Percentiles rank a stretch among this genome's conserved stretches.
Conservation (phyloP, 1,140 invertebrate species). For the Lasioglossum albipes region DNA sequence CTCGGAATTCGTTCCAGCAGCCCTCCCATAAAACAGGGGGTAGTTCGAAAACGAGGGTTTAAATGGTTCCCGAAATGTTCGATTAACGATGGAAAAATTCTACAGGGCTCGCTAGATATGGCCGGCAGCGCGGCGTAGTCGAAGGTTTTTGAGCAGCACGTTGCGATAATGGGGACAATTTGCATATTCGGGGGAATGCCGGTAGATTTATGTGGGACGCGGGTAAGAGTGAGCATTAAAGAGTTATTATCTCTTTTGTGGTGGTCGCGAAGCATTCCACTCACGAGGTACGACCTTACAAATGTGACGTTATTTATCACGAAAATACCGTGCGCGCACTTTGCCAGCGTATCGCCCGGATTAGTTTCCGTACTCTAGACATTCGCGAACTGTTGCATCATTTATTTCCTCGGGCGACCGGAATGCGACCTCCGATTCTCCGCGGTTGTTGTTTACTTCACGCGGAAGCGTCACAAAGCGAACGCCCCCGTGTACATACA, state of each 20-base stretch:
- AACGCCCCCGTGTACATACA: no score
- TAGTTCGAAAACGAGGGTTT: not conserved
- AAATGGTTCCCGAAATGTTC: not conserved
- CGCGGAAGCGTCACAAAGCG: no score
- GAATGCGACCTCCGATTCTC: not conserved
- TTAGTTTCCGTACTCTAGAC: slow-evolving; percentile 1
- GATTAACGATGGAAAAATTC: slow-evolving; percentile 15
- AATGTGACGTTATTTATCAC: slow-evolving; percentile 30
- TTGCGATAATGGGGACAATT: slow-evolving; percentile 25
- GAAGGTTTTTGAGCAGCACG: slow-evolving; percentile 11
- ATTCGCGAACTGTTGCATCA: not conserved
- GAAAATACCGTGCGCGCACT: slow-evolving; percentile 5
- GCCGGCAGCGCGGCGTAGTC: not conserved
- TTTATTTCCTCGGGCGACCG: not conserved
- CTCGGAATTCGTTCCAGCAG: not conserved
- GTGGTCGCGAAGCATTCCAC: slow-evolving; percentile 13
- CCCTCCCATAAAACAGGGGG: not conserved
- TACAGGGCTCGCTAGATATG: not conserved
- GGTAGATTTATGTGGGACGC: slow-evolving; percentile 16
- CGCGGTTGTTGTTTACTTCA: not conserved
- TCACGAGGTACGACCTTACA: slow-evolving; percentile 10
- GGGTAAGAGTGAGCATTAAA: slow-evolving; percentile 15
- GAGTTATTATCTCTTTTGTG: slow-evolving; percentile 32
- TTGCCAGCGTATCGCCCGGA: not conserved
- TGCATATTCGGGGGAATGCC: slow-evolving; percentile 7